Base-by-base conservation (phyloP, 2,888 invertebrate species). In the Ophion ellenae region DNA sequence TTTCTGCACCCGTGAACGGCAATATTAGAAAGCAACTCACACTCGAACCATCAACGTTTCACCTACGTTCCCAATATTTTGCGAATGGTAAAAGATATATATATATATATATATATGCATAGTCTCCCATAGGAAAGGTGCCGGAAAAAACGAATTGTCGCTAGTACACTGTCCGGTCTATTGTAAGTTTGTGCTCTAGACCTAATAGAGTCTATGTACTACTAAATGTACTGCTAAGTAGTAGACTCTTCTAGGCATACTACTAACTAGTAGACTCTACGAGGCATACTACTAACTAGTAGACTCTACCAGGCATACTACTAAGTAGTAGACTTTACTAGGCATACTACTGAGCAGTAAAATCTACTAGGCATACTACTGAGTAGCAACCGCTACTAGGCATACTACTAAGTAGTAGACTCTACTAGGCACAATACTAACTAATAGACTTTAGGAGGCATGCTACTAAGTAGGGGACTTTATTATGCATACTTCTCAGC, bases 1-100 rank as follows among this genome's bases (percentile, higher is more conserved):
- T 69, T 57, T 82, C 77, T 77, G 64, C 47, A 77, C 76, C 70
- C 77, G 71, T 57, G 64, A 71, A 69, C 76, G 63, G 71, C 45
- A n/a, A 71, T 59, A 82, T 82, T 82, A 82, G 82, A 82, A 82
- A 82, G 77, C 77, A 77, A 53, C 32, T 67, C 40, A 67, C 74
- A 73, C n/a, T 14, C 28, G n/a, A 76, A 70, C 73, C 59, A 59
- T 59, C 74, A 61, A 28, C 45, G 20, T 67, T 74, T 28, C 45
- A 67, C 74, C 47, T 47, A 61, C 66, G 47, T 17, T 75, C 47
- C 36, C 40, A 81, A 47, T 69, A 61, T 75, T 45, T 74, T 45
- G 7, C 57, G 40, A 81, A 75, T 61, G 36, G 57, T 20, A 32
- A 47, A 81, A 81, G 47, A 20, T 63, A 36, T 32, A 32, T 4